A percentile compares a stretch with the other conserved stretches of the same genome.
These are phyloP conservation scores for Cotesia typhae DNA, from an alignment of 1,140 invertebrate species.

Conservation along the genomic window DNA sequence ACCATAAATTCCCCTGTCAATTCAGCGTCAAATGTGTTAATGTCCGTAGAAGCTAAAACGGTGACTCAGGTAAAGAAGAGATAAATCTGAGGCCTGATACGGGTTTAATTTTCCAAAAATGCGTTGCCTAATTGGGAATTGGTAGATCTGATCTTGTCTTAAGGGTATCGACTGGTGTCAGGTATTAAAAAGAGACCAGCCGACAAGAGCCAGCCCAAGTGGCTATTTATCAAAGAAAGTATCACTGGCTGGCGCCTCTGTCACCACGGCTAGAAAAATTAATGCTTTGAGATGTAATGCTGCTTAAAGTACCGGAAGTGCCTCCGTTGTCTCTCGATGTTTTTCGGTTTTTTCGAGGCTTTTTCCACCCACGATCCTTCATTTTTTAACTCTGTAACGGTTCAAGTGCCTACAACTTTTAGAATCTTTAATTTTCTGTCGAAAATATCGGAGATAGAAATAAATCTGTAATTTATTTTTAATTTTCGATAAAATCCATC, in stretches of 20 bases:
- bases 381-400: neutral
- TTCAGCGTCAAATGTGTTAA: too few relatives aligned
- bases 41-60: too few relatives aligned
- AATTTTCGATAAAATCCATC: too few relatives aligned
- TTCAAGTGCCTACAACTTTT: too few relatives aligned
- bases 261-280: conserved; percentile 31
- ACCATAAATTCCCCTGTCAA: too few relatives aligned
- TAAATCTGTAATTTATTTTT: too few relatives aligned
- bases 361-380: neutral
- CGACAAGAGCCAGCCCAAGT: neutral
- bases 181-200: conserved; percentile 15
- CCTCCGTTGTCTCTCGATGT: conserved; percentile 1
- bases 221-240: conserved; percentile 33
- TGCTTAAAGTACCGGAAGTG: conserved; percentile 33
- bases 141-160: neutral
- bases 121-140: neutral
- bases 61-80: too few relatives aligned
- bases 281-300: conserved; percentile 26
- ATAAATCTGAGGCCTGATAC: too few relatives aligned
- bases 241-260: conserved; percentile 36
- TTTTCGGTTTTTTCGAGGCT: conserved; percentile 1
- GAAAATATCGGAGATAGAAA: too few relatives aligned
- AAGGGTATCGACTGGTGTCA: conserved; percentile 15
- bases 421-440: too few relatives aligned
- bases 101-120: neutral